Percentiles rank a stretch among this genome's conserved stretches.
Evolutionary conservation across 2,113 vertebrate species (phyloP).

Genomic region (Microcebus murinus): DNA sequence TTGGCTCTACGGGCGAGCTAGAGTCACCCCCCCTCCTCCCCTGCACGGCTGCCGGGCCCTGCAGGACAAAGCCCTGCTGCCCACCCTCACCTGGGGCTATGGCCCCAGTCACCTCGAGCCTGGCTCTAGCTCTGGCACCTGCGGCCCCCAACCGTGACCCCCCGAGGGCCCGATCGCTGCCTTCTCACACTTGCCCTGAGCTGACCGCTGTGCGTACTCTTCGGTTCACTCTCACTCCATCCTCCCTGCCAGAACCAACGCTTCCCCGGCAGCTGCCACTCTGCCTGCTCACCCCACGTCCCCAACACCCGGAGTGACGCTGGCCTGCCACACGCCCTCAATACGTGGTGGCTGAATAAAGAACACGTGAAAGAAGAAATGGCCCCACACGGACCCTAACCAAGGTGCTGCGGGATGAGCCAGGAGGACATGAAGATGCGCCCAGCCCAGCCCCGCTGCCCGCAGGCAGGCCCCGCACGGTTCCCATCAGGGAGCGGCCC

Average conservation of each 20-base stretch:
- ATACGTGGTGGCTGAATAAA: neutral
- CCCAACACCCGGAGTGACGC: neutral
- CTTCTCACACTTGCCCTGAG: neutral
- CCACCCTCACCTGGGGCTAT: neutral
- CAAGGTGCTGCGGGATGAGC: neutral
- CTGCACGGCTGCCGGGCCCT: neutral
- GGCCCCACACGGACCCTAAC: neutral
- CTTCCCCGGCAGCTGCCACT: neutral
- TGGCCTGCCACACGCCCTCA: neutral
- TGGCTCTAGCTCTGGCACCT: neutral
- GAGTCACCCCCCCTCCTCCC: neutral
- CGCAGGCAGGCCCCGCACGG: fast-evolving
- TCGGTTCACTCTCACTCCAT: neutral
- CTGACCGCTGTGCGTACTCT: neutral
- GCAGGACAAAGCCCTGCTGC: neutral
- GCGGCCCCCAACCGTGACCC: neutral
- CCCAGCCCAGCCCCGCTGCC: neutral
- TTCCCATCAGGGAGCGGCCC: no score
- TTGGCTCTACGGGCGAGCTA: neutral
- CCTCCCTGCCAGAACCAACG: neutral
- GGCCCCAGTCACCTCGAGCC: neutral
- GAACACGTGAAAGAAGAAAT: neutral
- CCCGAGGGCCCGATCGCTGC: neutral
- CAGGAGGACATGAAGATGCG: neutral
- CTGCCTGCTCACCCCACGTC: neutral